Evolutionary conservation across 1,140 invertebrate genomes (phyloP).

Genomic region (Alviniconcha marisindica): DNA sequence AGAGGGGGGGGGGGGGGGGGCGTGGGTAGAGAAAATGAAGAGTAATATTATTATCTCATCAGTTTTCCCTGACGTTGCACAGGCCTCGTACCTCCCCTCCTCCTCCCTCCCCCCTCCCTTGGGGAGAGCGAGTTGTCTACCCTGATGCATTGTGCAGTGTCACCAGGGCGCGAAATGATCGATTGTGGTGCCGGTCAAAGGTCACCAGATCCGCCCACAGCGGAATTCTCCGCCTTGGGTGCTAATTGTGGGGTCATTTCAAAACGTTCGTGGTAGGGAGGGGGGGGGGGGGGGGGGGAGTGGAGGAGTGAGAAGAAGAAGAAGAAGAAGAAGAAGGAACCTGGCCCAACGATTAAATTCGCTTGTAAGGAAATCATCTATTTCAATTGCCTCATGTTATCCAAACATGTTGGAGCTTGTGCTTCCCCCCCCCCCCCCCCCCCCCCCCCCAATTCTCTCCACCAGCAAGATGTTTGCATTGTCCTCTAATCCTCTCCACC

Average conservation of each 20-base stretch:
- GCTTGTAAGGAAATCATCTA: too few relatives aligned
- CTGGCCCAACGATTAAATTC: too few relatives aligned
- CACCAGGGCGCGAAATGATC: constrained; percentile 21
- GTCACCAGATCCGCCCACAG: neutral
- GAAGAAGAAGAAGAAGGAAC: neutral
- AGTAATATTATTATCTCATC: constrained; percentile 3
- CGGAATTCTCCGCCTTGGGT: neutral
- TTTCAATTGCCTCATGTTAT: too few relatives aligned
- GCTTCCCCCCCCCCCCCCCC: too few relatives aligned
- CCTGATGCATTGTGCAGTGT: constrained; percentile 10
- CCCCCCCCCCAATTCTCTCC: too few relatives aligned
- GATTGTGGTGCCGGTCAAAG: constrained; percentile 5
- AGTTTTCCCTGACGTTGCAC: neutral
- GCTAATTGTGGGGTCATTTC: constrained; percentile 17
- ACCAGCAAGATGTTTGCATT: too few relatives aligned
- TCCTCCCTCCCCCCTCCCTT: too few relatives aligned
- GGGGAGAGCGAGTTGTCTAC: neutral
- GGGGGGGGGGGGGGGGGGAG: neutral
- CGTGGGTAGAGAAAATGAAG: neutral
- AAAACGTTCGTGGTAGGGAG: neutral
- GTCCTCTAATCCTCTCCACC: too few relatives aligned
- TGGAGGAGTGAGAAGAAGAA: neutral
- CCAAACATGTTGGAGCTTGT: too few relatives aligned
- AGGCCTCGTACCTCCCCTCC: neutral
- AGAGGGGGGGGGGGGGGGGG: constrained; percentile 14